Evolutionary conservation across 2,113 vertebrate genomes (phyloP).

Genomic region (Megaptera novaeangliae): DNA sequence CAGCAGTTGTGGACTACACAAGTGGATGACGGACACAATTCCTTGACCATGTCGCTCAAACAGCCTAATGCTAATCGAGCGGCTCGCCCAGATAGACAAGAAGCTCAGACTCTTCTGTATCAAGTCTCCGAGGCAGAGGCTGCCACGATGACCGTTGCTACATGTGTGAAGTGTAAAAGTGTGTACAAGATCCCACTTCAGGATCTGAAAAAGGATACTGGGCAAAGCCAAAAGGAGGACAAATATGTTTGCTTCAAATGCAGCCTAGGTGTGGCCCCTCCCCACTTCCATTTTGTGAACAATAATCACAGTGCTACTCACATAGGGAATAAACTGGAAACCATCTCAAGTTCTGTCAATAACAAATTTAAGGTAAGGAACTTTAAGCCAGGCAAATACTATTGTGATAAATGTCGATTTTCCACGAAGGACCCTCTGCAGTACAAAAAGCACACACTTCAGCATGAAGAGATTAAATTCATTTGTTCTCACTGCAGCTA

Average conservation of each 20-base stretch:
- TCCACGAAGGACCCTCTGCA: conserved; percentile 86
- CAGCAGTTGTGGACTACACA: conserved; percentile 72
- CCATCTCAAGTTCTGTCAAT: not conserved
- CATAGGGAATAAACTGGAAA: conserved; percentile 52
- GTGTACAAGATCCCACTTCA: conserved; percentile 69
- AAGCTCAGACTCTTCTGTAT: conserved; percentile 54
- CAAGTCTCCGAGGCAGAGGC: conserved; percentile 78
- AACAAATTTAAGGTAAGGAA: conserved; percentile 80
- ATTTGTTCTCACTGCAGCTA: conserved; percentile 87
- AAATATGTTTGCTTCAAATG: conserved; percentile 77
- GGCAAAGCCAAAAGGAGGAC: conserved; percentile 65
- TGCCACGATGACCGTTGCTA: conserved; percentile 49
- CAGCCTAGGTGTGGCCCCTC: conserved; percentile 36
- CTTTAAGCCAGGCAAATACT: conserved; percentile 81
- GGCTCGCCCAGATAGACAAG: conserved; percentile 58
- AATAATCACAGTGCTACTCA: conserved; percentile 48
- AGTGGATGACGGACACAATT: conserved; percentile 59
- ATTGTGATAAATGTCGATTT: conserved; percentile 88
- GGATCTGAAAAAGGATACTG: conserved; percentile 64
- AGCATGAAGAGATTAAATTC: conserved; percentile 88
- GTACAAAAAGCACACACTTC: conserved; percentile 83
- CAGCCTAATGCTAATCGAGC: conserved; percentile 65
- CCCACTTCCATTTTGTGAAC: conserved; percentile 67
- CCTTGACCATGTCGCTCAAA: conserved; percentile 77
- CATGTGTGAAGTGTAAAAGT: conserved; percentile 77